Evolutionary conservation across 2,797 vertebrate genomes (phyloP).

Genomic region (Anabacerthia variegaticeps): DNA sequence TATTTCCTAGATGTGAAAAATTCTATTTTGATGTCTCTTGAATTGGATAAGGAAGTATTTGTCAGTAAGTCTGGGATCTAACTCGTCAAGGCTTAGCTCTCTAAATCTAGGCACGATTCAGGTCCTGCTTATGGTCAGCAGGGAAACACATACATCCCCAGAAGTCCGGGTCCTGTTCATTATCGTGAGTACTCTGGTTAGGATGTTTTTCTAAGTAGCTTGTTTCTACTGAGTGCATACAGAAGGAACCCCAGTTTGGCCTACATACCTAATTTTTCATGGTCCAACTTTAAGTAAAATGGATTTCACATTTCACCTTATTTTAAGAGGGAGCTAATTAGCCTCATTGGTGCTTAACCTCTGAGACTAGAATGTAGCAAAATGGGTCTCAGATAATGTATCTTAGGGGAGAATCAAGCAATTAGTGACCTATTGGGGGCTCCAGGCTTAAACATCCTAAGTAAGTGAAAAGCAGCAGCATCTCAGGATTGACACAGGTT

Average conservation of each 20-base stretch:
- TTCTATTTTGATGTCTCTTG: conserved; percentile 14
- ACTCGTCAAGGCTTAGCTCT: neutral
- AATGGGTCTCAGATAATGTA: neutral
- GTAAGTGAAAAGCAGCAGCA: neutral
- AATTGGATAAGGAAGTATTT: conserved; percentile 16
- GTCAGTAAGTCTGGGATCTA: neutral
- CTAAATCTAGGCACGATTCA: neutral
- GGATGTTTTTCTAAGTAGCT: neutral
- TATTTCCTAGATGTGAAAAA: conserved; percentile 15
- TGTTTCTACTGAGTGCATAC: neutral
- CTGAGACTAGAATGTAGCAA: neutral
- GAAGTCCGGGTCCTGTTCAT: accelerated
- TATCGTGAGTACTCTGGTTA: accelerated
- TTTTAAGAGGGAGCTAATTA: neutral
- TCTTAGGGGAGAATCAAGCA: neutral
- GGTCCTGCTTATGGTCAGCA: neutral
- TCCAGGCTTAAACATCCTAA: neutral
- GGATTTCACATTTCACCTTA: neutral
- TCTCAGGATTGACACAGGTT: neutral
- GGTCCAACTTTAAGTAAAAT: neutral
- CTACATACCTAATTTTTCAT: neutral
- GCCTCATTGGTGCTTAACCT: neutral
- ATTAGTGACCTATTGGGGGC: neutral
- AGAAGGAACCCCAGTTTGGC: neutral
- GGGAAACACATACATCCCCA: neutral